These are phyloP conservation scores for Nymphalis polychloros DNA, from an alignment of 2,888 invertebrate species.

Conservation along the genomic window DNA sequence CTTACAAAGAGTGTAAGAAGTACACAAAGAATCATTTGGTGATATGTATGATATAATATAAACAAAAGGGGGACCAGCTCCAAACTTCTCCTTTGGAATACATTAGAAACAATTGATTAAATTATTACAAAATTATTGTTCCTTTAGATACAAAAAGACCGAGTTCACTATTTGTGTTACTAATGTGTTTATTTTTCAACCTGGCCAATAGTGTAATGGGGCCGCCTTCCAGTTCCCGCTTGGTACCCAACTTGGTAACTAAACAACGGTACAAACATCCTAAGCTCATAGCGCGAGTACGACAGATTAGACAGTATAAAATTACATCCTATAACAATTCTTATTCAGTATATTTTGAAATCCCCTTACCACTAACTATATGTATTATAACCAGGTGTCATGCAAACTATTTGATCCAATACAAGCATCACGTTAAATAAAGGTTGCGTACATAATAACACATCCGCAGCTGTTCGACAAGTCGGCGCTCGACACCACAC, in stretches of 20 bases:
- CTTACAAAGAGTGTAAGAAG: slow-evolving; percentile 31
- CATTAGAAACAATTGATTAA: background rate
- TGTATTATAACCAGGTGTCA: slow-evolving; percentile 50
- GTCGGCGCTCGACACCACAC: background rate
- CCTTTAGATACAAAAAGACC: background rate
- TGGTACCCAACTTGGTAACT: slow-evolving; percentile 18
- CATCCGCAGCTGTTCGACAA: background rate
- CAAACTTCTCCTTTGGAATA: background rate
- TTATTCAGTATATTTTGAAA: slow-evolving; percentile 51
- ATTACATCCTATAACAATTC: slow-evolving; percentile 61
- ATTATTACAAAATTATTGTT: slow-evolving; percentile 8
- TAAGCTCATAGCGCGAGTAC: slow-evolving; percentile 54
- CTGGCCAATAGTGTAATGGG: background rate
- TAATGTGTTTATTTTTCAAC: background rate
- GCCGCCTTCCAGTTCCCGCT: slow-evolving; percentile 2
- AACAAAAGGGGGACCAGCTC: slow-evolving; percentile 24
- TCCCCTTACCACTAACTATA: slow-evolving; percentile 49
- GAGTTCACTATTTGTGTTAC: background rate
- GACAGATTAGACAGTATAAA: slow-evolving; percentile 56
- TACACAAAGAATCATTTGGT: slow-evolving; percentile 34
- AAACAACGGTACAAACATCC: slow-evolving; percentile 46
- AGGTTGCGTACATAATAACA: slow-evolving; percentile 37
- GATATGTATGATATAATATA: slow-evolving; percentile 44
- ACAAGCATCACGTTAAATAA: slow-evolving; percentile 56
- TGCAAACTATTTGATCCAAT: slow-evolving; percentile 59